These are phyloP conservation scores for Scaptomyza pallida DNA, from an alignment of 1,140 invertebrate species.

Conservation along the genomic window DNA sequence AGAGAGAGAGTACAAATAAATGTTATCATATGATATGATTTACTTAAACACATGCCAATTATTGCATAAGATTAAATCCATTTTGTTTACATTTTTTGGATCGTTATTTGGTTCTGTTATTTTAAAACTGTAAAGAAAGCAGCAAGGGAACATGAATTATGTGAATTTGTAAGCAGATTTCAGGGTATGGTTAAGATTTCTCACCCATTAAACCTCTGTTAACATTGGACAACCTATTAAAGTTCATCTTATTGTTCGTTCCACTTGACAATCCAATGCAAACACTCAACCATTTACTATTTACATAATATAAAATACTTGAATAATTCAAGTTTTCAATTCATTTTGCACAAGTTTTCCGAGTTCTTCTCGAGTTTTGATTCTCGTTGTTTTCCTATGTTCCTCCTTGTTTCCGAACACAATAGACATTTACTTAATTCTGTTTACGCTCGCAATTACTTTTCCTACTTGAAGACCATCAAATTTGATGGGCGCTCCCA, in stretches of 20 bases:
- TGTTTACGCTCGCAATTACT: slow-evolving; percentile 49
- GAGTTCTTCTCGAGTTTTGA: neutral
- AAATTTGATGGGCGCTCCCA: slow-evolving; percentile 39
- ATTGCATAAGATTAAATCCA: too few relatives aligned
- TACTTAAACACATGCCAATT: neutral
- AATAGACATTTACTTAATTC: slow-evolving; percentile 44
- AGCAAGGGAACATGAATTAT: too few relatives aligned
- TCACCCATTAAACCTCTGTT: neutral
- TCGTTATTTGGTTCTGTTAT: neutral
- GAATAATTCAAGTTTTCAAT: too few relatives aligned
- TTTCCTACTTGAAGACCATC: slow-evolving; percentile 35
- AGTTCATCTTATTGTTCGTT: neutral
- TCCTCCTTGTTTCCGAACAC: slow-evolving; percentile 23
- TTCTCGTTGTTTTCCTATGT: neutral
- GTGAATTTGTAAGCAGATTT: too few relatives aligned
- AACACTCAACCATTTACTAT: neutral
- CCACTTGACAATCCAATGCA: neutral
- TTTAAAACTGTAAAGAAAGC: too few relatives aligned
- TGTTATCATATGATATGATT: slow-evolving; percentile 5
- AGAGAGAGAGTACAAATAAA: neutral
- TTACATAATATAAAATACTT: slow-evolving; percentile 22
- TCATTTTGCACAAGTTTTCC: neutral
- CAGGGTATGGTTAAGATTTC: too few relatives aligned
- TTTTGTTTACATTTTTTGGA: neutral
- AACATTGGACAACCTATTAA: neutral